Evolutionary conservation across 2,888 invertebrate genomes (phyloP), one percentile per base, ranked within the genome.

Genomic region (Adelognathus sp.): DNA sequence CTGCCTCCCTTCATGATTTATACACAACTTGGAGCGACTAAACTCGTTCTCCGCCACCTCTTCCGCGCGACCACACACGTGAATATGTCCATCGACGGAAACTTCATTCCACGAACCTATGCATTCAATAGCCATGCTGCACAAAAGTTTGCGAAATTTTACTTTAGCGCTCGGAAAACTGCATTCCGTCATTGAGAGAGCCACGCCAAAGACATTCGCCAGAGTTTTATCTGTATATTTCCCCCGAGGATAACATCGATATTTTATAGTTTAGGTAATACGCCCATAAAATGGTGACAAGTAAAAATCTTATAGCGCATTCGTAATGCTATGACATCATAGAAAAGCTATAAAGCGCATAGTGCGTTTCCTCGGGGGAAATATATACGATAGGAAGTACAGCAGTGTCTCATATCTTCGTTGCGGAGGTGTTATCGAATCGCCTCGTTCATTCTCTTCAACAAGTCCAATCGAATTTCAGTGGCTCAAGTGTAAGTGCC

Each of bases 21-120:
- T 77, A 54, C 41, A 52, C 46, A 56, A 36, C 36, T 33, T 27
- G 44, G 24, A 63, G 36, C 31, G 33, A 56, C 54, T 36, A 52
- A 61, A 29, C 67, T 31, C 41, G 50, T 64, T 39, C 39, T 58
- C 64, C 29, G 60, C 31, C 61, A 67, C 14, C 44, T 14, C 31
- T 29, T 69, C 58, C 24, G 54, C 31, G 31, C 46, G 3, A 50
- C 21, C 11, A 3, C 46, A 46, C 18, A 46, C 46, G 46, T 21
- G n/a, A 50, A 50, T 50, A 50, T 11, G 46, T 24, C 24, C 46
- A n/a, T n/a, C n/a, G n/a, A 50, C 46, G 24, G 21, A 50, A 50
- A 50, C 24, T 50, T 50, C 11, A 50, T 24, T 21, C n/a, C 46
- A 9, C 24, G 18, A 9, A 50, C 4, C 21, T 50, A 18, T 50